Conservation (phyloP, 2,888 invertebrate genomes). For the Yponomeuta cagnagella region DNA sequence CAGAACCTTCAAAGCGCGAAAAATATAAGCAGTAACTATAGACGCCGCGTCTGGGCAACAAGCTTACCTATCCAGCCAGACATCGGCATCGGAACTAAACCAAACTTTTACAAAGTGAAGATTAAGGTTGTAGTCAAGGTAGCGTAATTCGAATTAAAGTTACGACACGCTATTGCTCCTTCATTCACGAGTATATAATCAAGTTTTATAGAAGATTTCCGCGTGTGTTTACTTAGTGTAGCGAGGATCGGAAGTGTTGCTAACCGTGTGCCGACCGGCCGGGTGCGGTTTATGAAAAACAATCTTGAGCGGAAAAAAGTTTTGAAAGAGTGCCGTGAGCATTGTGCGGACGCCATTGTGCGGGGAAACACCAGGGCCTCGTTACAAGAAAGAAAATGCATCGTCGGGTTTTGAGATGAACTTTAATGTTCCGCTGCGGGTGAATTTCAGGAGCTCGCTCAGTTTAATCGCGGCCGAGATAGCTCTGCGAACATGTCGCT, state of each 20-base stretch:
- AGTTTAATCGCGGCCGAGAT: constrained; percentile 5
- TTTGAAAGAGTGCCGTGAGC: constrained; percentile 48
- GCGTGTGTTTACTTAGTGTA: neutral
- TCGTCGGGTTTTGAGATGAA: constrained; percentile 33
- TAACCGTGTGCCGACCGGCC: constrained; percentile 11
- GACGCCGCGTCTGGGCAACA: neutral
- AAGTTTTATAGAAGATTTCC: neutral
- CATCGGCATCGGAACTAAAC: neutral
- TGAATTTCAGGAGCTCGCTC: constrained; percentile 5
- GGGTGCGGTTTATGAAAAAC: constrained; percentile 17
- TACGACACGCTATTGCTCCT: too few relatives aligned
- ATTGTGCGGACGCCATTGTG: constrained; percentile 44
- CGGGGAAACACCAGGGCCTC: constrained; percentile 23
- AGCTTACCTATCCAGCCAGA: neutral
- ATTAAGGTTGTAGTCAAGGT: neutral
- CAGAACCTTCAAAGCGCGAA: neutral
- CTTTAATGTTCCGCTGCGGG: constrained; percentile 24
- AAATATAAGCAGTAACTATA: neutral
- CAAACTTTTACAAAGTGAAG: neutral
- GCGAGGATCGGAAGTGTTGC: constrained; percentile 8
- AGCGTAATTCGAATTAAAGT: neutral
- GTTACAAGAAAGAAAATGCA: constrained; percentile 37
- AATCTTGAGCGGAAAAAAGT: constrained; percentile 21
- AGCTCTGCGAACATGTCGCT: constrained; percentile 35
- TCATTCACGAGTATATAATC: neutral